Conservation (phyloP, 1,140 invertebrate species). For the Conus betulinus region DNA sequence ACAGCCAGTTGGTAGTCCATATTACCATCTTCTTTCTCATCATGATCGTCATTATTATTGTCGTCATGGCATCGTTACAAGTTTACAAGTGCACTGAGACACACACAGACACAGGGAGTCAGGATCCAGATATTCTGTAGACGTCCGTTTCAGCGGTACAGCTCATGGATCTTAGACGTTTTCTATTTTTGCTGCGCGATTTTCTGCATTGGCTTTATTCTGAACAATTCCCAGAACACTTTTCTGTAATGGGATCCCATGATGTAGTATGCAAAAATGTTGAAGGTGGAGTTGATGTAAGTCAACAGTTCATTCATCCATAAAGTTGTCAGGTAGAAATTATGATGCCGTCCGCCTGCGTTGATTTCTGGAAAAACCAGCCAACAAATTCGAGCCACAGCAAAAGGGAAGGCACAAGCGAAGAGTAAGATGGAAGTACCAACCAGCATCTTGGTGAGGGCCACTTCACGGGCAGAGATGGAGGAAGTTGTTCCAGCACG, state of each 20-base stretch:
- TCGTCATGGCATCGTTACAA: no score
- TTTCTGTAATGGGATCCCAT: neutral
- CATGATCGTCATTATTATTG: no score
- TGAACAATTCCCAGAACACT: neutral
- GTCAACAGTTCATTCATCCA: neutral
- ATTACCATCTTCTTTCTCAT: no score
- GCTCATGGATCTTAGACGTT: no score
- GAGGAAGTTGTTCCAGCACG: neutral
- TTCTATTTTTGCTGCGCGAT: no score
- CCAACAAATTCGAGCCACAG: neutral
- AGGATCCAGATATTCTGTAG: no score
- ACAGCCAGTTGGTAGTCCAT: no score
- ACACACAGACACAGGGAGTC: no score
- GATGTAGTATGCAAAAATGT: neutral
- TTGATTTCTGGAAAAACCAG: neutral
- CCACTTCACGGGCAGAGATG: neutral
- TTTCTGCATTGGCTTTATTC: neutral
- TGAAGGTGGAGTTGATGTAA: neutral
- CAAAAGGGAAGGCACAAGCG: neutral
- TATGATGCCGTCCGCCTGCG: neutral
- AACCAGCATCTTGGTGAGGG: conserved; percentile 13
- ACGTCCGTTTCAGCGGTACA: no score
- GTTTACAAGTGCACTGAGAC: no score
- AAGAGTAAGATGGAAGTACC: neutral
- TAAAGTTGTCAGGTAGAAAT: neutral